Base-by-base conservation (phyloP, 2,888 invertebrate genomes). In the Agelastica alni region DNA sequence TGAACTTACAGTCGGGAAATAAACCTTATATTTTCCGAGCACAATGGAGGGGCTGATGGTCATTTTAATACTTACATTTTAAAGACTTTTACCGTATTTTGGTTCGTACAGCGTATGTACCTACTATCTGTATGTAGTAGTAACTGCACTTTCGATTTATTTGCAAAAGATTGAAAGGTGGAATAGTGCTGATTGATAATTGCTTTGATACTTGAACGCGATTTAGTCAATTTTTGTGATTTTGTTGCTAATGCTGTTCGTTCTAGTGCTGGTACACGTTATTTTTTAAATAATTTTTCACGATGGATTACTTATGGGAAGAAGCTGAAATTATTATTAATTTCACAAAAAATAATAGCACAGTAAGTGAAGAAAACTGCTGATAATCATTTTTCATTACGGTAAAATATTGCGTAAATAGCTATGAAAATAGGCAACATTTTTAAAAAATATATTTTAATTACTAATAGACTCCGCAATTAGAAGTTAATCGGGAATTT, bases 261-360 rank as follows among this genome's bases (percentile, higher is more conserved):
- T 34, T 34, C 2, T 34, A 7, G 34, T 17, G 36, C n/a, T 1
- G 9, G 6, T n/a, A 16, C 10, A 37, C 37, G 42, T 22, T 53
- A 13, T 42, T 6, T 9, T 16, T n/a, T n/a, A n/a, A n/a, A n/a
- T n/a, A n/a, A n/a, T n/a, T n/a, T 4, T n/a, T 16, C 16, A 59
- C 51, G 47, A 63, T 60, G 60, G 61, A 64, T 56, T 60, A 62
- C 10, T 42, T 68, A 31, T 53, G 61, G 56, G 64, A 66, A 52
- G 68, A 68, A 51, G 62, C 59, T 2, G 59, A 64, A 34, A 58
- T 61, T 43, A 60, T 64, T 42, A 56, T 66, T 32, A 65, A 60
- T 42, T 49, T 64, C 2, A 59, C 66, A 2, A 63, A 56, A 32
- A 58, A 56, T 37, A 63, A 63, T 53, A 59, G 46, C 42, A 58